Evolutionary conservation across 2,113 vertebrate species (phyloP), one percentile per base, ranked within the genome.

Genomic region (Dicerorhinus sumatrensis): DNA sequence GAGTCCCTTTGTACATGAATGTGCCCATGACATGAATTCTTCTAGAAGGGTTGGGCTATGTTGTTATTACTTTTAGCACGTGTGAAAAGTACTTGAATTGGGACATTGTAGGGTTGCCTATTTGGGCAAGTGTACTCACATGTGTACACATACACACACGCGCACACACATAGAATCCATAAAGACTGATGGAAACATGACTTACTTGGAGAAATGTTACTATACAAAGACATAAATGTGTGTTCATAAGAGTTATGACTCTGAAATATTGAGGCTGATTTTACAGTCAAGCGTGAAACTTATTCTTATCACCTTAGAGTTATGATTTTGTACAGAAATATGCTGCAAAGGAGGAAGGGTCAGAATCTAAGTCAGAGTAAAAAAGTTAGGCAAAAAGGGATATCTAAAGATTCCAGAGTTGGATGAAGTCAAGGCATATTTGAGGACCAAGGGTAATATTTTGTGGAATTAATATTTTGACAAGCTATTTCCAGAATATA

Each of bases 401-500:
- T 2, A 20, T 87, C 29, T 90, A 67, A 69, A n/a, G 80, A 70
- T 70, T 58, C 20, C 56, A 65, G 60, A 83, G 42, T 17, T 77
- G 13, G n/a, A 17, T 62, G 46, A 87, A 87, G 3, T 33, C 48
- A 85, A 54, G 54, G 62, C 0, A 48, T 67, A 72, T 72, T 62
- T 95, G 85, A 96, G 16, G 23, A 96, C 3, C n/a, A 84, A 72
- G 20, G 14, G 9, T 87, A 87, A 46, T 83, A 75, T 29, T 88
- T 80, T 89, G 11, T 72, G 51, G 65, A 92, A 83, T 75, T 94
- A 76, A 79, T 77, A 91, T 86, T 96, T 96, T 98, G 89, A 69
- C 4, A 92, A 72, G 21, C 17, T 93, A 42, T 83, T 94, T 89
- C 6, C 8, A 91, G 79, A 48, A 33, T 69, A 75, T 63, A 54